Percentiles rank a stretch among this genome's conserved stretches.
Conservation (phyloP, 2,797 vertebrate species). For the Cynopterus sphinx region DNA sequence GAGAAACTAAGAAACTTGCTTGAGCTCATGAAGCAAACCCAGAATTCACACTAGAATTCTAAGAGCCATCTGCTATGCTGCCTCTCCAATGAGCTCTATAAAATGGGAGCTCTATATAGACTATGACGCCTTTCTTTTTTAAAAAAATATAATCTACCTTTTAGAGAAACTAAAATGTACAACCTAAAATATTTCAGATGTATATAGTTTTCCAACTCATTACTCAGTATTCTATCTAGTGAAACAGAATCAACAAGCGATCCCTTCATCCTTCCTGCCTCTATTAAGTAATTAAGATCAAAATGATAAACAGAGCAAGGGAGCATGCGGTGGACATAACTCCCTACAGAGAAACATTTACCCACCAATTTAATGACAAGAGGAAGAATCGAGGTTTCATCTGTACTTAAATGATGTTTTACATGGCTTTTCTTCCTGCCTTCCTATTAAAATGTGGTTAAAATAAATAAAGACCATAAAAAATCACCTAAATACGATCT, state of each 20-base stretch:
- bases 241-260: neutral
- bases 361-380: neutral
- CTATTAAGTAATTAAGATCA: constrained; percentile 39
- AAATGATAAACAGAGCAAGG: neutral
- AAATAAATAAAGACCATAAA: neutral
- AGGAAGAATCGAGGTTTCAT: neutral
- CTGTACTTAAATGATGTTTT: constrained; percentile 3
- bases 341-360: neutral
- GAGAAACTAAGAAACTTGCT: neutral
- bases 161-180: constrained; percentile 14
- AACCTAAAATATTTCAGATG: constrained; percentile 17
- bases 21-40: constrained; percentile 1
- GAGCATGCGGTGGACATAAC: neutral
- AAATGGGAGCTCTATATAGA: constrained; percentile 61
- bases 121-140: neutral
- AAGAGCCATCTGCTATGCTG: constrained; percentile 32
- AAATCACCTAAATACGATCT: neutral
- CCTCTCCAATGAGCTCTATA: constrained; percentile 20
- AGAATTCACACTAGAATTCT: constrained; percentile 21
- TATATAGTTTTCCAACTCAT: neutral
- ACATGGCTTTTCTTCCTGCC: neutral
- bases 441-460: neutral
- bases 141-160: neutral
- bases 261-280: neutral
- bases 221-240: neutral